Evolutionary conservation across 2,888 invertebrate species (phyloP).

Genomic region (Plebejus melissa): DNA sequence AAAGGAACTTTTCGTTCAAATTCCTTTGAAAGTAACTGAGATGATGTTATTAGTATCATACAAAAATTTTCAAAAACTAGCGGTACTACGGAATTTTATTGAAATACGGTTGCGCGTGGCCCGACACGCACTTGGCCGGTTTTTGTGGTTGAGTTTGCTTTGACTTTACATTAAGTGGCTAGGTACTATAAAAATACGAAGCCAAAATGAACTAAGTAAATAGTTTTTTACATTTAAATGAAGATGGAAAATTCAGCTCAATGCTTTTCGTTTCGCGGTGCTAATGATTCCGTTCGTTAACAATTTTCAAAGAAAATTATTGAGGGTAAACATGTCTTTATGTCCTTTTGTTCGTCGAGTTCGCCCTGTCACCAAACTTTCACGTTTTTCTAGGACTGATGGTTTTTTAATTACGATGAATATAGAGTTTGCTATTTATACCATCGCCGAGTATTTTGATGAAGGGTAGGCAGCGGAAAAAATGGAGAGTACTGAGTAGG

Average conservation of each 20-base stretch:
- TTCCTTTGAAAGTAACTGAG: too few relatives aligned
- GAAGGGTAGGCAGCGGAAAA: too few relatives aligned
- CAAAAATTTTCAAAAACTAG: too few relatives aligned
- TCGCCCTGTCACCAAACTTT: conserved; percentile 35
- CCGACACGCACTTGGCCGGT: too few relatives aligned
- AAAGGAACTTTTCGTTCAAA: too few relatives aligned
- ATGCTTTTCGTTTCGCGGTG: conserved; percentile 29
- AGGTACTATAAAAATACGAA: background rate
- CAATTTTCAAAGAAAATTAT: conserved; percentile 40
- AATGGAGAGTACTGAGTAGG: too few relatives aligned
- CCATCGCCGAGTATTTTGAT: background rate
- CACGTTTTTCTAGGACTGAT: conserved; percentile 34
- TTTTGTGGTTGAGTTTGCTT: too few relatives aligned
- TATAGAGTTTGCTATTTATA: background rate
- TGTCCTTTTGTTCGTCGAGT: conserved; percentile 38
- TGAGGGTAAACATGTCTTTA: conserved; percentile 36
- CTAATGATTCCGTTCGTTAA: conserved; percentile 42
- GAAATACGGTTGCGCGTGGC: too few relatives aligned
- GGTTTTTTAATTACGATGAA: background rate
- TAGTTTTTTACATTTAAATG: background rate
- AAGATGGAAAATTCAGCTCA: background rate
- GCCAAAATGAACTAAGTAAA: background rate
- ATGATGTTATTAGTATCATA: too few relatives aligned
- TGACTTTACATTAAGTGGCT: background rate
- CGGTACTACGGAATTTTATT: too few relatives aligned